Conservation (phyloP, 2,113 vertebrate genomes). For the Lophotis ruficrista region DNA sequence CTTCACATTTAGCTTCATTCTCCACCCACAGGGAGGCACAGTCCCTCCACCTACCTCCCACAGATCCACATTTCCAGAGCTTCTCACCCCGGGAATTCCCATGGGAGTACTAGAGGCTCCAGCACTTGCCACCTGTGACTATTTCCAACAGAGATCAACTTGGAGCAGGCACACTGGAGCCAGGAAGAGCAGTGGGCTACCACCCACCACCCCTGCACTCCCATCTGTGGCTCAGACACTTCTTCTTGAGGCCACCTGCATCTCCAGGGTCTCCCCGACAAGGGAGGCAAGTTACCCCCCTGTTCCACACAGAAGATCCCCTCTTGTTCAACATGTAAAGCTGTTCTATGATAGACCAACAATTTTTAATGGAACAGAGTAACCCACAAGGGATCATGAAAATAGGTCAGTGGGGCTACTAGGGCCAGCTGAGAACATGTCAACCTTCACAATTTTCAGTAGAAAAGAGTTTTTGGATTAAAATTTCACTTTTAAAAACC, state of each 20-base stretch:
- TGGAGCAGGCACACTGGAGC: fast-evolving
- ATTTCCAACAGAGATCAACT: not conserved
- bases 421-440: not conserved
- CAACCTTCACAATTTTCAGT: not conserved
- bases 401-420: not conserved
- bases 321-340: not conserved
- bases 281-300: not conserved
- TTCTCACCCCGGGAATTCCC: not conserved
- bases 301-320: not conserved
- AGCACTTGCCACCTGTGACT: not conserved
- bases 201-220: not conserved
- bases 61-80: fast-evolving
- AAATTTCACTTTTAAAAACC: not conserved
- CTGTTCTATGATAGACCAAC: not conserved
- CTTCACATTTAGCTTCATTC: not conserved
- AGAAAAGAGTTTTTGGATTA: not conserved
- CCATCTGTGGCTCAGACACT: not conserved
- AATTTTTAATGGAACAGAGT: not conserved
- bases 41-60: not conserved
- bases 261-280: not conserved
- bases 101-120: not conserved
- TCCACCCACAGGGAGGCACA: constrained; percentile 30
- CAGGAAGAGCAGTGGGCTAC: not conserved
- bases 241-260: not conserved
- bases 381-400: not conserved